Base-by-base conservation (phyloP, 2,888 invertebrate species). In the Orgyia antiqua region DNA sequence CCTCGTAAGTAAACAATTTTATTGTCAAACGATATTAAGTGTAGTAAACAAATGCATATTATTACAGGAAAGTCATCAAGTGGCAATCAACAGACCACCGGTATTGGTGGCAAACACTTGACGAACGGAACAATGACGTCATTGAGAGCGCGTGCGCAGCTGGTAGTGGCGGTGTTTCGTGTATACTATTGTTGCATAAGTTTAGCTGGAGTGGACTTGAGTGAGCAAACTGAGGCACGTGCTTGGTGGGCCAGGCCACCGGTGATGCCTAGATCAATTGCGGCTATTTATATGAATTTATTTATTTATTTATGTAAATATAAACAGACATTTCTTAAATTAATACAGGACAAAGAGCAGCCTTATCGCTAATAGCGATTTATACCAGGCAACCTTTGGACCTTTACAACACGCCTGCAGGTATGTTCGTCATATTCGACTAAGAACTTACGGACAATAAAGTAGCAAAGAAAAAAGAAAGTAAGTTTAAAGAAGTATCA, bases 71-170 rank as follows among this genome's bases (percentile, higher is more conserved):
- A 72, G 59, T 63, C 45, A 64, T 61, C 52, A 72, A 79, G 77
- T 58, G 74, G 73, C 68, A 60, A 79, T 79, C 72, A 65, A 68
- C 42, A 38, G 79, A 78, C 77, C 78, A 79, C 80, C 77, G 56
- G 42, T 44, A 33, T 39, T 41, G 51, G 42, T 43, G 36, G 27
- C 29, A 45, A 45, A 41, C 36, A 53, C 54, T 53, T 46, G 46
- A 51, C 33, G 41, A 29, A 44, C 33, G 38, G 41, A 53, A 76
- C 74, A 76, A 77, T 71, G 58, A 50, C 51, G 51, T 64, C 63
- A 77, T 73, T 72, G 70, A 76, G 75, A 67, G 72, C 79, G 73
- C 77, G 80, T 79, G 80, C 53, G 62, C 80, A 80, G 79, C 79
- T 80, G 80, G 64, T 36, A 42, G 59, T 51, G 29, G 59, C 58